These are phyloP conservation scores for Sardina pilchardus DNA, from an alignment of 2,113 vertebrate species.

Conservation along the genomic window DNA sequence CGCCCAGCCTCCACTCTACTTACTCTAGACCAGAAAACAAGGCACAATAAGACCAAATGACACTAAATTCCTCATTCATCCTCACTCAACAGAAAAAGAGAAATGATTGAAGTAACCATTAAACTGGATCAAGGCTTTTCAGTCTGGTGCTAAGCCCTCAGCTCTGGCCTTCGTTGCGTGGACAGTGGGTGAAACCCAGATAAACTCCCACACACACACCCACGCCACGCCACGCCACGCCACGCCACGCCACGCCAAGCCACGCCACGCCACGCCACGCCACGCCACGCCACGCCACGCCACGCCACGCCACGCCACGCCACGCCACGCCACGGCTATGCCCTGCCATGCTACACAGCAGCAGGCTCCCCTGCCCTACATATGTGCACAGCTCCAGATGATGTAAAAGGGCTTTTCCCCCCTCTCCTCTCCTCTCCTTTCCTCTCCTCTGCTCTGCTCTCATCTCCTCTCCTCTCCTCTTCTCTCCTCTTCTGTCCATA, in stretches of 20 bases:
- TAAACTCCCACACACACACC: constrained; percentile 23
- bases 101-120: constrained; percentile 52
- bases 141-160: constrained; percentile 52
- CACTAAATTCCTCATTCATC: no score
- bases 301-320: no score
- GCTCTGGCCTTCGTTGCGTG: constrained; percentile 50
- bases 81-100: constrained; percentile 27
- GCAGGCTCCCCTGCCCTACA: constrained; percentile 47
- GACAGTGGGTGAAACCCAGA: constrained; percentile 42
- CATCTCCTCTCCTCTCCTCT: neutral
- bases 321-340: no score
- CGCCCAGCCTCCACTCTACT: neutral
- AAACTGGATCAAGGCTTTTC: constrained; percentile 48
- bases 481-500: constrained; percentile 37
- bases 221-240: neutral
- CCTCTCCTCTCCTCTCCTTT: neutral
- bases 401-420: constrained; percentile 19
- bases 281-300: no score
- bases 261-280: no score
- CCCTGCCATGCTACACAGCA: constrained; percentile 28
- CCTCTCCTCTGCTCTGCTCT: neutral
- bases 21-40: no score
- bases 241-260: no score
- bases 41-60: no score
- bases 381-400: constrained; percentile 40